A percentile compares a stretch with the other conserved stretches of the same genome.
Evolutionary conservation across 2,113 vertebrate species (phyloP).

Genomic region (Mionectes macconnelli): DNA sequence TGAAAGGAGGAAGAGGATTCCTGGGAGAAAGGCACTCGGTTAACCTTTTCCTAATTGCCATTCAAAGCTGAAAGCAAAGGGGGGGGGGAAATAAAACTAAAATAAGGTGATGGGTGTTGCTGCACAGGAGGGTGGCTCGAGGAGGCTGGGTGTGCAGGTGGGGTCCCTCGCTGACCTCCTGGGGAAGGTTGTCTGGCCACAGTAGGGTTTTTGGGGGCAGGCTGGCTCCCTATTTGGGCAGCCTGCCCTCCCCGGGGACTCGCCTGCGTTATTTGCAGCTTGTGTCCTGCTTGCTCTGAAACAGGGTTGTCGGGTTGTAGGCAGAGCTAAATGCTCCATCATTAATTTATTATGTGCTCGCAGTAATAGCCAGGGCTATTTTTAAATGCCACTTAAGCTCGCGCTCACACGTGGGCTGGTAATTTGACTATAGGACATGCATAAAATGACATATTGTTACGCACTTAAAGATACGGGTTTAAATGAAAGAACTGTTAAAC

Average conservation of each 20-base stretch:
- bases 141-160: not conserved
- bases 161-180: not conserved
- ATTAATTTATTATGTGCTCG: conserved; percentile 52
- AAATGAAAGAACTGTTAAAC: not conserved
- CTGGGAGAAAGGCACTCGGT: conserved; percentile 80
- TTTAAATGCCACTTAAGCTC: conserved; percentile 54
- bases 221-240: not conserved
- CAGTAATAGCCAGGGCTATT: conserved; percentile 39
- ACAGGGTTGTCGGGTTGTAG: not conserved
- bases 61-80: conserved; percentile 67
- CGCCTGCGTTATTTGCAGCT: not conserved
- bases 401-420: not conserved
- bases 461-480: not conserved
- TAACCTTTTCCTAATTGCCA: conserved; percentile 83
- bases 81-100: not conserved
- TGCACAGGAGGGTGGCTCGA: not conserved
- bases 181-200: not conserved
- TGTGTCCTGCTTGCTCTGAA: not conserved
- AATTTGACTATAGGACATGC: conserved; percentile 29
- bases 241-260: rapidly evolving
- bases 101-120: conserved; percentile 21
- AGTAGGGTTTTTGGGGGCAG: not conserved
- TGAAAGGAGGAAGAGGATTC: conserved; percentile 82
- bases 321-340: conserved; percentile 46
- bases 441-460: not conserved